These are phyloP conservation scores for Chaitophorus viminalis DNA, from an alignment of 2,888 invertebrate species.

Conservation along the genomic window DNA sequence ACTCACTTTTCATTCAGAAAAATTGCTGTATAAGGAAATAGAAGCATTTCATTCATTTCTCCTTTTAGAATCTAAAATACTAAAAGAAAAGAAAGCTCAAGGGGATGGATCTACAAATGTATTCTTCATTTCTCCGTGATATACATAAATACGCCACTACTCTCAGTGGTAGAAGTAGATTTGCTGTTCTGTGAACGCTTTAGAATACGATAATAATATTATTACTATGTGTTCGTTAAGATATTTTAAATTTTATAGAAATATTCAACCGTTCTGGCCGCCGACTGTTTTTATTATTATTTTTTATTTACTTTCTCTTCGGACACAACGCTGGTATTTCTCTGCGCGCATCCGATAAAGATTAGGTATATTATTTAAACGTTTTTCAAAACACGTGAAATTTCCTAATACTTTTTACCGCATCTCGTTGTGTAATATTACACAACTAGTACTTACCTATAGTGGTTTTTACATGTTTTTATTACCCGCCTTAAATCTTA, in stretches of 20 bases:
- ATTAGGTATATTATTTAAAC: conserved; percentile 19
- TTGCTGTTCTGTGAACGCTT: no score
- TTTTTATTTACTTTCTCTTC: conserved; percentile 14
- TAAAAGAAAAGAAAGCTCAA: no score
- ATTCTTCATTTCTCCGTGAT: no score
- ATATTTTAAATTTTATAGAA: no score
- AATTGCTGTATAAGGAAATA: no score
- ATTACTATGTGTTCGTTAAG: no score
- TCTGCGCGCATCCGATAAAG: conserved; percentile 18
- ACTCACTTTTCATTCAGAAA: no score
- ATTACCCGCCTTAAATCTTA: neutral
- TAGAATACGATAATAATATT: neutral
- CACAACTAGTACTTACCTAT: neutral
- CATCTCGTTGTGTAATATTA: neutral
- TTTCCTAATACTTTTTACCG: conserved; percentile 3
- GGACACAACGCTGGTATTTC: neutral
- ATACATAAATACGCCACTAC: no score
- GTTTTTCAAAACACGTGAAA: conserved; percentile 18
- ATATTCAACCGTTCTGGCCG: neutral
- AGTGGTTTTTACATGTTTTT: conserved; percentile 20
- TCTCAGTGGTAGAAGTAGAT: no score
- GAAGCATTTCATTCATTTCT: no score
- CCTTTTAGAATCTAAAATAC: no score
- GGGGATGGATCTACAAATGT: no score
- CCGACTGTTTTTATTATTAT: conserved; percentile 5